Base-by-base conservation (phyloP, 1,140 invertebrate genomes). In the Euura lappo region DNA sequence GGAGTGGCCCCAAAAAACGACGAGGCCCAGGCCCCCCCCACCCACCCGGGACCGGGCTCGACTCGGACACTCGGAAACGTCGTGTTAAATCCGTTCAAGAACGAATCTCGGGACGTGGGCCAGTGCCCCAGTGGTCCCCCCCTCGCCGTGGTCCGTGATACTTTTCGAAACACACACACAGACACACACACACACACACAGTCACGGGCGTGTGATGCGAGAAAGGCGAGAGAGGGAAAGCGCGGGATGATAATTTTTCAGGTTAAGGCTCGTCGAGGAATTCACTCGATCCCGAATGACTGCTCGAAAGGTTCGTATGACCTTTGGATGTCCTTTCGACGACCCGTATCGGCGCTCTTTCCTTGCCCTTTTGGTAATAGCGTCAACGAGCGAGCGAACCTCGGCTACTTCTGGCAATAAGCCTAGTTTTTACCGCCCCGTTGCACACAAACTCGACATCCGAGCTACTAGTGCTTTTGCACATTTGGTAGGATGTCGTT, bases 91-190 rank as follows among this genome's bases (percentile, higher is more conserved):
- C 28, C 28, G 28, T 28, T 28, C 28, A 46, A 68, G 65, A 64
- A 13, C 8, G 13, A 10, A 64, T 68, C 66, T 28, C 13, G 13
- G 44, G 66, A 8, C 44, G 44, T 68, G 66, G 28, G 44, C 66
- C 66, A 68, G 3, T 68, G 66, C 28, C 66, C 66, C 66, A 68
- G 28, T 68, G 44, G 13, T 44, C 66, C 66, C 66, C 10, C 3
- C 8, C 47, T 51, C 11, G 51, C 13, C 51, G 51, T 60, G 51
- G 51, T 8, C 13, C 45, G 47, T 45, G 3, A 28, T 60, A 75
- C 82, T 81, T 79, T 85, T 83, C 77, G 81, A 73, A 84, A 84
- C 65, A 85, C 65, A 47, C 28, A 1, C 28, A 1, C 28, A 28
- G 0, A 1, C 28, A 1, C 28, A 28, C 28, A 84, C 65, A 85